Conservation (phyloP, 2,888 invertebrate species). For the Perizoma flavofasciatum region DNA sequence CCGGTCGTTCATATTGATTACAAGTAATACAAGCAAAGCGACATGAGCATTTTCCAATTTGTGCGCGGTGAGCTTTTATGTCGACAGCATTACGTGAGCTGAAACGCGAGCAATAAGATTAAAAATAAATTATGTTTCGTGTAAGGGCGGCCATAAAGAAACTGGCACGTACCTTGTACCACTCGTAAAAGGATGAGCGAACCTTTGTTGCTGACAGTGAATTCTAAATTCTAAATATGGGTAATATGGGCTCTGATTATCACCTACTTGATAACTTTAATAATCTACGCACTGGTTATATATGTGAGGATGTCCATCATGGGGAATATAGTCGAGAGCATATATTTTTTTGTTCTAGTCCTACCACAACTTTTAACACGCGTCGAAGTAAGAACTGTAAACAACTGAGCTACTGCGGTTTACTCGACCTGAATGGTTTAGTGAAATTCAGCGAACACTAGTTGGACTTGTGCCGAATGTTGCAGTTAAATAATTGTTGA, state of each 20-base stretch:
- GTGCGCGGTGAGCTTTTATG: constrained; percentile 77
- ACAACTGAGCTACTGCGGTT: constrained; percentile 74
- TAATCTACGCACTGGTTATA: too few relatives aligned
- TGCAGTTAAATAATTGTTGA: constrained; percentile 78
- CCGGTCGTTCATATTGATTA: constrained; percentile 48
- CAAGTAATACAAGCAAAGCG: constrained; percentile 51
- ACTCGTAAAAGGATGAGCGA: constrained; percentile 38
- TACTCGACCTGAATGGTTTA: constrained; percentile 77
- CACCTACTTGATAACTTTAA: too few relatives aligned
- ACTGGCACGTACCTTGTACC: constrained; percentile 41
- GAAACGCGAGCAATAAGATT: constrained; percentile 79
- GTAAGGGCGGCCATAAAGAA: constrained; percentile 60
- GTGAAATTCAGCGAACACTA: constrained; percentile 69
- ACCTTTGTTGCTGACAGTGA: constrained; percentile 35
- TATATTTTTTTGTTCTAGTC: not conserved
- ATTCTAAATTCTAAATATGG: constrained; percentile 2
- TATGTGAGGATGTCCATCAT: too few relatives aligned
- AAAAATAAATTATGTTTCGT: constrained; percentile 77
- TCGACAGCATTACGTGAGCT: constrained; percentile 76
- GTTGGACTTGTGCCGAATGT: constrained; percentile 77
- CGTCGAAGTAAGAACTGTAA: constrained; percentile 53
- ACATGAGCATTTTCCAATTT: constrained; percentile 74
- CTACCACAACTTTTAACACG: constrained; percentile 13
- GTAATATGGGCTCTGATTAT: too few relatives aligned
- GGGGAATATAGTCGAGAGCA: too few relatives aligned